Evolutionary conservation across 1,140 invertebrate genomes (phyloP), one percentile per base, ranked within the genome.

Genomic region (Mya arenaria): DNA sequence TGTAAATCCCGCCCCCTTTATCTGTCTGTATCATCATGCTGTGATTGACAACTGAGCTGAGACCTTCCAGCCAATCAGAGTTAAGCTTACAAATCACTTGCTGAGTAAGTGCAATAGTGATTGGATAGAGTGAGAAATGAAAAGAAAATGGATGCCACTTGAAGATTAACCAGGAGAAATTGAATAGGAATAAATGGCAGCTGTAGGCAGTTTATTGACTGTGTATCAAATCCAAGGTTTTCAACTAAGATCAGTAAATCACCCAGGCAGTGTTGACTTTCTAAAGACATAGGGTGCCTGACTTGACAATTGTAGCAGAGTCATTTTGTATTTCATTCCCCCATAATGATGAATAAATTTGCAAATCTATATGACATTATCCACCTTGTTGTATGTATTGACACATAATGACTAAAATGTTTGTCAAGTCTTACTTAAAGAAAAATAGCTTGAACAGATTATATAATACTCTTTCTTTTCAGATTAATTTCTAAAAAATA

Each of bases 41-140:
- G 6, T 78, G 41, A 78, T 23, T 66, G 75, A 78, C 75, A 78
- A 63, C 28, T 55, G 6, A 68, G 28, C 44, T 30, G 34, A 34
- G 36, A 65, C 30, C 17, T 4, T 34, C 56, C 63, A 78, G 28
- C 75, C 75, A 78, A 78, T 78, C 75, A 78, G 75, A 68, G 15
- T 15, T 1, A 36, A 32, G 23, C 30, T 52, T 34, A 68, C 55
- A 30, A 2, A 73, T 34, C 30, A 23, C 55, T 19, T 10, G 66
- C 39, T 19, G 39, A 32, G 58, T 60, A 41, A 75, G 48, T 56
- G 48, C 44, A 55, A 56, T 68, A 25, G 36, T 78, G 63, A 78
- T 66, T 68, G 63, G 60, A 2, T 68, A 28, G 30, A 39, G 28
- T 34, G 56, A 39, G 32, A 28, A 30, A 56, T 30, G 44, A 34